Evolutionary conservation across 2,113 vertebrate genomes (phyloP).

Genomic region (Brevimyrus niger): DNA sequence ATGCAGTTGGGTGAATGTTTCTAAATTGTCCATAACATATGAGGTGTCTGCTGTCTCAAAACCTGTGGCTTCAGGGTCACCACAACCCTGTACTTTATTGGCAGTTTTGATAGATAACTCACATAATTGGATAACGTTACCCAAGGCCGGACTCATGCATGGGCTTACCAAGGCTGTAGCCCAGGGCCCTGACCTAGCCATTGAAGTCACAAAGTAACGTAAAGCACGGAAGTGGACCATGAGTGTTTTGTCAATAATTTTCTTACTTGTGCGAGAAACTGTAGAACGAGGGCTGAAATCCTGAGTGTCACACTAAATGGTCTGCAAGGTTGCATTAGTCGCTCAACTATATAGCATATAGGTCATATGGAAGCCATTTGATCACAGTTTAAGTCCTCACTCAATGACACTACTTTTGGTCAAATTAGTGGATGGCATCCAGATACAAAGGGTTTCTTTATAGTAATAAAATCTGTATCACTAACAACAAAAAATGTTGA

Average conservation of each 20-base stretch:
- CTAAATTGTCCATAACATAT: not conserved
- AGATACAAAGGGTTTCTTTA: conserved; percentile 19
- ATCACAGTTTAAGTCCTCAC: not conserved
- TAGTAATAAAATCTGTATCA: conserved; percentile 6
- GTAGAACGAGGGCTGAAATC: not conserved
- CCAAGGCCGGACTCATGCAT: not conserved
- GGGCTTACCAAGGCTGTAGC: not conserved
- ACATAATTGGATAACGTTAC: not conserved
- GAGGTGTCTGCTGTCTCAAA: not conserved
- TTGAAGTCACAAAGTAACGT: not conserved
- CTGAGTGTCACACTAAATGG: not conserved
- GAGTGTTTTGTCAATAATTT: not conserved
- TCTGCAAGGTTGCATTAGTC: not conserved
- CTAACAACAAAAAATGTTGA: conserved; percentile 16
- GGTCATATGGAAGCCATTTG: not conserved
- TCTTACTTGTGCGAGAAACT: not conserved
- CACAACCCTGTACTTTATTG: not conserved
- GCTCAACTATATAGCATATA: not conserved
- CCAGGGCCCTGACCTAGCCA: not conserved
- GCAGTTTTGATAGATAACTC: not conserved
- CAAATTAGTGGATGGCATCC: not conserved
- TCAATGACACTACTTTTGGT: not conserved
- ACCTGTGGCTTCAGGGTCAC: not conserved
- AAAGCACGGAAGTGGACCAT: not conserved
- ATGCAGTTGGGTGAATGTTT: not conserved